These are phyloP conservation scores for Venturia canescens DNA, from an alignment of 1,140 invertebrate species.

Conservation along the genomic window DNA sequence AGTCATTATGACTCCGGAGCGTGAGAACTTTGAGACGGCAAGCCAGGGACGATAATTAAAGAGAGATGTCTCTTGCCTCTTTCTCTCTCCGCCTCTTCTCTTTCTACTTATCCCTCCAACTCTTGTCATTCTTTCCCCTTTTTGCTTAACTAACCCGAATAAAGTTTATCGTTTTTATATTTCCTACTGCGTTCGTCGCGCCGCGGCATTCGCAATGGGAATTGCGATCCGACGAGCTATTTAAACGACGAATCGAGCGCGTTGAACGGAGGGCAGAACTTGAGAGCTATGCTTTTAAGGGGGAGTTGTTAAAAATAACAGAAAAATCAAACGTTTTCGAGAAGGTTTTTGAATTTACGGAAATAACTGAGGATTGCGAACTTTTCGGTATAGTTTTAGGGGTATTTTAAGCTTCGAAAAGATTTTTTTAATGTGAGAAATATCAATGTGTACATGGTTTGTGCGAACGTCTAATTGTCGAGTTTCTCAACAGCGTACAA, in stretches of 20 bases:
- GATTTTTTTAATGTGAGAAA: too few species aligned
- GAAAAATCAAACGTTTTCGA: too few species aligned
- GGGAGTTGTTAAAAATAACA: too few species aligned
- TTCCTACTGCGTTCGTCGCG: neutral
- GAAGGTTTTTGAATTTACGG: too few species aligned
- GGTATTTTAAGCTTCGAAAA: too few species aligned
- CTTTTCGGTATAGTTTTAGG: too few species aligned
- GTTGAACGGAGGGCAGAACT: neutral
- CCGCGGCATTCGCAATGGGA: neutral
- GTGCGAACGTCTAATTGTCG: too few species aligned
- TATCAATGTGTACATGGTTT: too few species aligned
- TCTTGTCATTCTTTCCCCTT: neutral
- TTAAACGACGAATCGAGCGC: neutral
- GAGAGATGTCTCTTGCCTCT: slow-evolving; percentile 9
- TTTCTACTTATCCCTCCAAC: neutral
- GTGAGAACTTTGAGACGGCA: slow-evolving; percentile 11
- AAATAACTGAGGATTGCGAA: too few species aligned
- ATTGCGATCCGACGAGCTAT: neutral
- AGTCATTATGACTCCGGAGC: slow-evolving; percentile 14
- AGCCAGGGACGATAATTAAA: slow-evolving; percentile 15
- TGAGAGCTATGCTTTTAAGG: too few species aligned
- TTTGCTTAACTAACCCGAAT: neutral
- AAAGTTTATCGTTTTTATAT: neutral
- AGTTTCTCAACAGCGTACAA: too few species aligned
- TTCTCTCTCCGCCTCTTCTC: neutral